These are phyloP conservation scores for Vultur gryphus DNA, from an alignment of 2,797 vertebrate species.

Conservation along the genomic window DNA sequence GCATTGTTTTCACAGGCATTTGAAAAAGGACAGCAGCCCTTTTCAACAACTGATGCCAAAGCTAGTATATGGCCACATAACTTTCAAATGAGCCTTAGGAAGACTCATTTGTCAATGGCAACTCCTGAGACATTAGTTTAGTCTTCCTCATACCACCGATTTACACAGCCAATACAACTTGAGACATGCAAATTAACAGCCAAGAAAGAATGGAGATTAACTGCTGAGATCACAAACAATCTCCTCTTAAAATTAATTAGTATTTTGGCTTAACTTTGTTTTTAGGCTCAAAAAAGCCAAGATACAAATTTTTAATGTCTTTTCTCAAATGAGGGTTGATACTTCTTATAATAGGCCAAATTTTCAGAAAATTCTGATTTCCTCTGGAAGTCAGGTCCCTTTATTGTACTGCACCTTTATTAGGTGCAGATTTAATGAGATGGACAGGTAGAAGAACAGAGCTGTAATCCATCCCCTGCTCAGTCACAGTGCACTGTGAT, in stretches of 20 bases:
- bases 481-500: too few species aligned
- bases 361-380: neutral
- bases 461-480: neutral
- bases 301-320: neutral
- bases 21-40: neutral
- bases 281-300: neutral
- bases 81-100: neutral
- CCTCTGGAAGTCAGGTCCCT: neutral
- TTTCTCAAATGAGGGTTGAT: neutral
- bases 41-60: neutral
- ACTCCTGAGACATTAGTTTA: neutral
- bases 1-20: neutral
- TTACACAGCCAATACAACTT: neutral
- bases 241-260: neutral
- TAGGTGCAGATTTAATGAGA: neutral
- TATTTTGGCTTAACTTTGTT: neutral
- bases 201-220: neutral
- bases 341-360: neutral
- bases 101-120: neutral
- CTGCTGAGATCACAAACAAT: neutral
- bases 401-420: neutral
- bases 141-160: neutral
- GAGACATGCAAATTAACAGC: neutral
- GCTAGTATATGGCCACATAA: neutral
- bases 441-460: neutral